phyloP scores from a whole-genome alignment of 1,140 invertebrate genomes.

The Lerema accius region DNA sequence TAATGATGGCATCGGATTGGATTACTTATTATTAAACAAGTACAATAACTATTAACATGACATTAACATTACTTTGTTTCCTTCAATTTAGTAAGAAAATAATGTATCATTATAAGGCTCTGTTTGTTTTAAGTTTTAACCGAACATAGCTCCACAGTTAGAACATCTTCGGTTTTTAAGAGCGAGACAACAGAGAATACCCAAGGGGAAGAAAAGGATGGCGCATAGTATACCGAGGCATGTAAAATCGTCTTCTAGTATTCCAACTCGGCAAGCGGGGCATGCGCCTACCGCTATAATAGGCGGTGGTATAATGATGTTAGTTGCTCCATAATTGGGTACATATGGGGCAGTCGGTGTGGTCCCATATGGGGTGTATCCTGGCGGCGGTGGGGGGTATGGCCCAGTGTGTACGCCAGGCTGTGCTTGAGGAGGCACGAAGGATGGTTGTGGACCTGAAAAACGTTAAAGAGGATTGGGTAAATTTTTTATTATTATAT shows the following conservation, averaged over 20 bases:
- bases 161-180: slow-evolving; percentile 91
- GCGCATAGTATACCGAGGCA: slow-evolving; percentile 92
- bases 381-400: slow-evolving; percentile 64
- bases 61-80: neutral
- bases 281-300: slow-evolving; percentile 87
- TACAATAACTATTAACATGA: neutral
- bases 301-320: slow-evolving; percentile 72
- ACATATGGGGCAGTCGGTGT: slow-evolving; percentile 56
- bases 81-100: slow-evolving; percentile 9
- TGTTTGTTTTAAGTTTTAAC: slow-evolving; percentile 63
- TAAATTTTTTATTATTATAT: no score
- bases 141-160: slow-evolving; percentile 92
- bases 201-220: slow-evolving; percentile 93
- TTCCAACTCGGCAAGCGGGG: slow-evolving; percentile 92
- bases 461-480: neutral
- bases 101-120: neutral
- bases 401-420: slow-evolving; percentile 42
- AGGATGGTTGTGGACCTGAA: slow-evolving; percentile 15
- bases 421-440: slow-evolving; percentile 35
- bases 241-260: slow-evolving; percentile 93
- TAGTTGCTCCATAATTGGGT: slow-evolving; percentile 82
- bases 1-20: slow-evolving; percentile 27
- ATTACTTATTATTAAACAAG: slow-evolving; percentile 14
- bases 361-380: slow-evolving; percentile 61
- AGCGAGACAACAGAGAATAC: slow-evolving; percentile 91